Base-by-base conservation (phyloP, 1,140 invertebrate species). In the Papilio aristodemus region DNA sequence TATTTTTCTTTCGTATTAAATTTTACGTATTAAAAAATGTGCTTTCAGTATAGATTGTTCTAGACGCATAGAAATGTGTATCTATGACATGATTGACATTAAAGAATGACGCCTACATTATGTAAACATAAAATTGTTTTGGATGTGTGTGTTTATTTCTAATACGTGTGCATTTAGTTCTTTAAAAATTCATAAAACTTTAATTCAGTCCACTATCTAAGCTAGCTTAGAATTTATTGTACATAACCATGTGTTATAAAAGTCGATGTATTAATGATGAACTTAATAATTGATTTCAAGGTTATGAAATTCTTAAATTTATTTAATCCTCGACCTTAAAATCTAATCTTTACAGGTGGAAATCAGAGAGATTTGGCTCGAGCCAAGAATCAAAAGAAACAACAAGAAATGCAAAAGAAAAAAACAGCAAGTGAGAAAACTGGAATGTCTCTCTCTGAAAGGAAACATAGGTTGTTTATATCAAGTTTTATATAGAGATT, bases 301-400 rank as follows among this genome's bases (percentile, higher is more conserved):
- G 59, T 38, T 70, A 46, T 62, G 62, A 39, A 14, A 66, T n/a
- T n/a, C n/a, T n/a, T n/a, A n/a, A n/a, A n/a, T 58, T 68, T 41
- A n/a, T 22, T 68, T 39, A 39, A 68, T 39, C n/a, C 19, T 11
- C 32, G 27, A 39, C 67, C 9, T 17, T 41, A 73, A 54, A 68
- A 69, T 41, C 14, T 67, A 54, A 71, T 27, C 58, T 60, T 91
- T 89, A n/a, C 78, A 95, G 94, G 95, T 74, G 97, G 97, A 77
- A 97, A 97, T 87, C 96, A 97, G 91, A 93, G 97, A 84, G 97
- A 97, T 87, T 93, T 97, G 79, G 96, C 96, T 70, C 93, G 97
- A 67, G 94, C 93, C 71, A 97, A 97, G 87, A 95, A 95, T 86
- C 93, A 94, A 80, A 97, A 97, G 84, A 97, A 97, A 83, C 93